These are phyloP conservation scores for Craniophora ligustri DNA, from an alignment of 2,888 invertebrate genomes.

Conservation along the genomic window DNA sequence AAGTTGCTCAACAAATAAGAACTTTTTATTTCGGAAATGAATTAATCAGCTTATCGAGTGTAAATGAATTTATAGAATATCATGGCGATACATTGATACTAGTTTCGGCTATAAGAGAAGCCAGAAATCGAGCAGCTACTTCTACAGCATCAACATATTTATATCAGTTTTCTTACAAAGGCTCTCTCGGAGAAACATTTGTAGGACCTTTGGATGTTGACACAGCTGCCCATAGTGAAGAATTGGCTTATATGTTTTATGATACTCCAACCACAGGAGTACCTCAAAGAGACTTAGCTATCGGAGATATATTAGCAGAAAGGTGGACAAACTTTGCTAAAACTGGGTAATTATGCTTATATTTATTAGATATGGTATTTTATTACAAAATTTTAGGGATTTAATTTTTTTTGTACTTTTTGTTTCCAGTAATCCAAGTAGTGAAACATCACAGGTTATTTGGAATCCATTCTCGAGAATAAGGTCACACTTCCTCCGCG, in stretches of 20 bases:
- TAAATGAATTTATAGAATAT: constrained; percentile 69
- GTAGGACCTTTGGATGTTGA: constrained; percentile 66
- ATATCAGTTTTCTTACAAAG: constrained; percentile 82
- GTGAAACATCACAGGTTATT: constrained; percentile 60
- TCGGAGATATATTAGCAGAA: constrained; percentile 74
- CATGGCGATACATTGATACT: constrained; percentile 81
- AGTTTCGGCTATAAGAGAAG: constrained; percentile 76
- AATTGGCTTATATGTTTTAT: constrained; percentile 76
- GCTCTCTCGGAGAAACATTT: constrained; percentile 68
- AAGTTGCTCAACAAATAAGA: constrained; percentile 64
- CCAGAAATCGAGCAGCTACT: constrained; percentile 60
- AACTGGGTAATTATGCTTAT: constrained; percentile 65
- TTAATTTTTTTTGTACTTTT: constrained; percentile 1
- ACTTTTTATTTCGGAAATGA: constrained; percentile 68
- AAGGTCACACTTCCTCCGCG: constrained; percentile 60
- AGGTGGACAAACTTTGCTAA: constrained; percentile 83
- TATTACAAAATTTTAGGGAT: neutral
- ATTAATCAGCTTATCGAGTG: constrained; percentile 52
- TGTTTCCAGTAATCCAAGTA: constrained; percentile 71
- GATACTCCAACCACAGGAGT: constrained; percentile 42
- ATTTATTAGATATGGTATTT: neutral
- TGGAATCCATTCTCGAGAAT: constrained; percentile 71
- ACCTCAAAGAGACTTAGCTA: constrained; percentile 59
- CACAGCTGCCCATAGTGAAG: constrained; percentile 77
- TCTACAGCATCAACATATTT: constrained; percentile 66